phyloP scores from a whole-genome alignment of 2,888 invertebrate species.

The Campopleginae sp. region DNA sequence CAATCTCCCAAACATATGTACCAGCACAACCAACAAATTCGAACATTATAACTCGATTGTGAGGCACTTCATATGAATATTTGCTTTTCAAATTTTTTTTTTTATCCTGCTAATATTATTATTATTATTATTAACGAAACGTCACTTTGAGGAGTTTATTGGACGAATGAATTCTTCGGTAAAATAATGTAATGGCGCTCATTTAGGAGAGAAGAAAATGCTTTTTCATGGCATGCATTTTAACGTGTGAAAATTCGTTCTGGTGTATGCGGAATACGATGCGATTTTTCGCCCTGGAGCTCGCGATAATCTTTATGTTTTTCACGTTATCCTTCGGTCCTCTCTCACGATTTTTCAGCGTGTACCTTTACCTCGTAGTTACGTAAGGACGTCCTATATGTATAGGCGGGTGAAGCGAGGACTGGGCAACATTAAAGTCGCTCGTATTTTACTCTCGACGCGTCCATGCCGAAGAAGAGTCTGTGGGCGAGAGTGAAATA shows the following conservation, averaged over 20 bases:
- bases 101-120: background rate
- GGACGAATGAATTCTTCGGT: background rate
- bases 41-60: background rate
- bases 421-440: slow-evolving; percentile 60
- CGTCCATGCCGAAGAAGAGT: slow-evolving; percentile 61
- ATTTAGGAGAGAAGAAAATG: background rate
- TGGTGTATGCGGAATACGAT: slow-evolving; percentile 30
- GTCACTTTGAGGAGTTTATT: background rate
- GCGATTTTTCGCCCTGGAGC: slow-evolving; percentile 12
- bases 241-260: slow-evolving; percentile 32
- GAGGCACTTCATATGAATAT: background rate
- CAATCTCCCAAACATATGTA: background rate
- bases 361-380: slow-evolving; percentile 2
- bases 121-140: too few relatives aligned
- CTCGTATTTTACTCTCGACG: slow-evolving; percentile 65
- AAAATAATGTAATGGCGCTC: too few relatives aligned
- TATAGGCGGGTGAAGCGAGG: slow-evolving; percentile 22
- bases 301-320: slow-evolving; percentile 63
- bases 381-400: background rate
- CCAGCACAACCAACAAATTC: background rate
- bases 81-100: background rate
- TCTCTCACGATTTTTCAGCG: slow-evolving; percentile 48
- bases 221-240: background rate
- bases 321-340: slow-evolving; percentile 48
- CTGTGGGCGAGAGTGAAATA: slow-evolving; percentile 61